phyloP scores from a whole-genome alignment of 2,888 invertebrate species.

The Hedya salicella region DNA sequence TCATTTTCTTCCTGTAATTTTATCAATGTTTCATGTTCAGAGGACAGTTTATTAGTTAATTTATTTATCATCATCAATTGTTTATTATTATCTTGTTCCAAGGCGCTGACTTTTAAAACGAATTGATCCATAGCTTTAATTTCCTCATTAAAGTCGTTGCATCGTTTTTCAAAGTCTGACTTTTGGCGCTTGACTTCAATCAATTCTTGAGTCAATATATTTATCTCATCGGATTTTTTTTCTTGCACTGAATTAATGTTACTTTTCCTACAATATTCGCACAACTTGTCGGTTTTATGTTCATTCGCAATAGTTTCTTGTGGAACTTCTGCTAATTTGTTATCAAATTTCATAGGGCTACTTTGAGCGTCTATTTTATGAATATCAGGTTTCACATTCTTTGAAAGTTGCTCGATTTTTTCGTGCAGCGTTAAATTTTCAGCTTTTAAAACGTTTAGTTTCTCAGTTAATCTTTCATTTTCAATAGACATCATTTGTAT shows the following conservation, averaged over 20 bases:
- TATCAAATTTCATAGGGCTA: conserved; percentile 56
- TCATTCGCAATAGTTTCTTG: conserved; percentile 1
- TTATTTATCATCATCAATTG: conserved; percentile 60
- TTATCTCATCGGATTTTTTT: conserved; percentile 52
- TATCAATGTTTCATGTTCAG: conserved; percentile 59
- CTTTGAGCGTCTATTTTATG: conserved; percentile 52
- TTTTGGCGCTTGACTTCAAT: conserved; percentile 56
- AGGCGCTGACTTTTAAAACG: conserved; percentile 58
- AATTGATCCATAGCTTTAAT: conserved; percentile 61
- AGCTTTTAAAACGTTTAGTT: conserved; percentile 55
- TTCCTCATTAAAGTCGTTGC: conserved; percentile 63
- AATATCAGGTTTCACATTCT: conserved; percentile 43
- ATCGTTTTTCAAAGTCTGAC: conserved; percentile 61
- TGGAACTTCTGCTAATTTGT: conserved; percentile 34
- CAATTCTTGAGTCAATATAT: conserved; percentile 56
- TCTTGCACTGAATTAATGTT: conserved; percentile 47
- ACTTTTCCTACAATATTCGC: conserved; percentile 51
- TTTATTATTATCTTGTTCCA: conserved; percentile 61
- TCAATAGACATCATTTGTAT: conserved; percentile 53
- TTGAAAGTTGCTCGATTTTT: conserved; percentile 52
- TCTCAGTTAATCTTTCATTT: conserved; percentile 53
- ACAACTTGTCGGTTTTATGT: conserved; percentile 29
- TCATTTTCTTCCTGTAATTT: conserved; percentile 82
- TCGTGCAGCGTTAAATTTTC: conserved; percentile 63
- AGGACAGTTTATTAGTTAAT: conserved; percentile 54